A percentile compares a stretch with the other conserved stretches of the same genome.
Evolutionary conservation across 2,888 invertebrate genomes (phyloP).

Genomic region (Drosophila sordidula): DNA sequence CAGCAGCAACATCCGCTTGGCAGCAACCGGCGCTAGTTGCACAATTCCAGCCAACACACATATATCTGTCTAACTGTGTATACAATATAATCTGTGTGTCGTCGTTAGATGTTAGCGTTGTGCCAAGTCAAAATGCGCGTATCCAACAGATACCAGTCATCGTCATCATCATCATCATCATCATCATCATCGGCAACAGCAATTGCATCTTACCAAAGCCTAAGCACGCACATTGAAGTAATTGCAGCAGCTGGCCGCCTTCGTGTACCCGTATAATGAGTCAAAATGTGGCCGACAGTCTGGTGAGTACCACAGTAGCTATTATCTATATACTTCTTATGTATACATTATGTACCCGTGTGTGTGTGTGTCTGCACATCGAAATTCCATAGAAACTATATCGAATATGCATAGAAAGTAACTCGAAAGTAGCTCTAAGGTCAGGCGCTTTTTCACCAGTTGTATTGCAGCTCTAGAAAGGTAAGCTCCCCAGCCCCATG

Average conservation of each 20-base stretch:
- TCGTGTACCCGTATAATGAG: conserved; percentile 79
- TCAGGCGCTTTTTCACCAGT: conserved; percentile 1
- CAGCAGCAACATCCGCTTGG: conserved; percentile 64
- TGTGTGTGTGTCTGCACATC: conserved; percentile 1
- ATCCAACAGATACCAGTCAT: conserved; percentile 66
- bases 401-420: conserved; percentile 59
- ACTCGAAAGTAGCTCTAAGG: conserved; percentile 55
- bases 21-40: conserved; percentile 49
- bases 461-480: conserved; percentile 4
- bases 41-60: conserved; percentile 48
- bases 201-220: conserved; percentile 73
- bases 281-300: conserved; percentile 85
- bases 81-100: conserved; percentile 27
- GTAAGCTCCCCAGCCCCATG: conserved; percentile 2
- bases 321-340: neutral
- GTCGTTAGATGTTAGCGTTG: conserved; percentile 58
- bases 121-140: conserved; percentile 69
- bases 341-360: conserved; percentile 1
- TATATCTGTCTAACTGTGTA: conserved; percentile 19
- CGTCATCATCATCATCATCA: conserved; percentile 45
- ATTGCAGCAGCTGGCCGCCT: conserved; percentile 67
- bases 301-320: conserved; percentile 78
- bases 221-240: conserved; percentile 71
- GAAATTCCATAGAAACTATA: conserved; percentile 48
- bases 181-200: conserved; percentile 25